These are phyloP conservation scores for Nettapus auritus DNA, from an alignment of 2,113 vertebrate genomes.

Conservation along the genomic window DNA sequence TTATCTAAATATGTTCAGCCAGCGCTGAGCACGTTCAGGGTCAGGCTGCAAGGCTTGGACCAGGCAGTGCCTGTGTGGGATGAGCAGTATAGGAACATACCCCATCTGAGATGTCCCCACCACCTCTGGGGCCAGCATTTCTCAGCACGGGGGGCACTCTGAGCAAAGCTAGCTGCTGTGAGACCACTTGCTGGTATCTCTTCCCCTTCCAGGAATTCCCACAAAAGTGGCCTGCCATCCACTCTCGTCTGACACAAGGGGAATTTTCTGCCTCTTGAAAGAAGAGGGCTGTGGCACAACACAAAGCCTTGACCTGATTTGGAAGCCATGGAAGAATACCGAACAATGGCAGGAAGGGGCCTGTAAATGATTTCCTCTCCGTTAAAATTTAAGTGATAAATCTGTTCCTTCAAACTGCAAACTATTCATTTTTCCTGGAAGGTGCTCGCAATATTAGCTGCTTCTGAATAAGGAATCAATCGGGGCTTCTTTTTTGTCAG, in stretches of 20 bases:
- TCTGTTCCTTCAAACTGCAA: slow-evolving; percentile 51
- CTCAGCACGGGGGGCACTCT: neutral
- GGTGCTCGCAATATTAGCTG: slow-evolving; percentile 38
- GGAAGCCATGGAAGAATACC: neutral
- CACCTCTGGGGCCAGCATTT: neutral
- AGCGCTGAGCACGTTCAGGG: neutral
- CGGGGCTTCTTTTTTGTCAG: neutral
- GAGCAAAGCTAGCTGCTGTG: neutral
- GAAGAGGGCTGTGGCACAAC: neutral
- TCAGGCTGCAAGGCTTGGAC: neutral
- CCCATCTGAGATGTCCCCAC: rapidly evolving
- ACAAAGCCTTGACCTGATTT: slow-evolving; percentile 47
- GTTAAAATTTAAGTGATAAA: slow-evolving; percentile 12
- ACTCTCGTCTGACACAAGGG: neutral
- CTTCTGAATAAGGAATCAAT: slow-evolving; percentile 6
- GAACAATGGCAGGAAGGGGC: slow-evolving; percentile 67
- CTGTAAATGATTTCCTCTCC: slow-evolving; percentile 60
- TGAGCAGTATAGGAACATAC: neutral
- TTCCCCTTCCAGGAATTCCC: slow-evolving; percentile 24
- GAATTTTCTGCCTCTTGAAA: slow-evolving; percentile 37
- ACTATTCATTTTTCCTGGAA: slow-evolving; percentile 68
- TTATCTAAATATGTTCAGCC: neutral
- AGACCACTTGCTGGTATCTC: neutral
- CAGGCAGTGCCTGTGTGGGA: neutral
- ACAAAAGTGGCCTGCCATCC: rapidly evolving